Evolutionary conservation across 2,797 vertebrate genomes (phyloP), one percentile per base, ranked within the genome.

Genomic region (Linurgus olivaceus): DNA sequence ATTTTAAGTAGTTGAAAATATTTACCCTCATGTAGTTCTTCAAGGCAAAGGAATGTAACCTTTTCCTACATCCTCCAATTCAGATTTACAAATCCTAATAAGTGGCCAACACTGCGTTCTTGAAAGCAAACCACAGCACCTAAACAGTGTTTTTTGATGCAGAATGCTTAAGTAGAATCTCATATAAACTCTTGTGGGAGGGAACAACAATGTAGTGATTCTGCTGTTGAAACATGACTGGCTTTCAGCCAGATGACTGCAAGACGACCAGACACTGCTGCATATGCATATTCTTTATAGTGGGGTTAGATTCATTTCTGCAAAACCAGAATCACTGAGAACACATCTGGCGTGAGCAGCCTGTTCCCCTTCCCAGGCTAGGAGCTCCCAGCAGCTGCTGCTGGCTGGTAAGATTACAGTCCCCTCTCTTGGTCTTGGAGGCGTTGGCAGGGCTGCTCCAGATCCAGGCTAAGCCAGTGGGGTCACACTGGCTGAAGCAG

Each of bases 201-300:
- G 17, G 16, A 92, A 57, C 24, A 65, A 40, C 23, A 29, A 51
- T 0, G 6, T 15, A 33, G 4, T n/a, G 63, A 48, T 16, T 65
- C 14, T 38, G 68, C 61, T 55, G 11, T 31, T 68, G 51, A 51
- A 91, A 51, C 17, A 66, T 14, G 13, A 48, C 9, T 65, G 20
- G 18, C 37, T 92, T 79, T 70, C 45, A 86, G 24, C 17, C n/a
- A 52, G 58, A 24, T 1, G 0, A 28, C 37, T 9, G 35, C 45
- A 50, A 81, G 62, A 33, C 15, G 28, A 91, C 5, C 42, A 61
- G 48, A 58, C 21, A 4, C 42, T 61, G 40, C 11, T 33, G 17
- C 26, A 31, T 2, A 2, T 0, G 0, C 20, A 2, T 28, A 21
- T 48, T 66, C 20, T 82, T 51, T 48, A 2, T 0, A 48, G 75